Base-by-base conservation (phyloP, 2,113 vertebrate genomes). In the Channa maculata region DNA sequence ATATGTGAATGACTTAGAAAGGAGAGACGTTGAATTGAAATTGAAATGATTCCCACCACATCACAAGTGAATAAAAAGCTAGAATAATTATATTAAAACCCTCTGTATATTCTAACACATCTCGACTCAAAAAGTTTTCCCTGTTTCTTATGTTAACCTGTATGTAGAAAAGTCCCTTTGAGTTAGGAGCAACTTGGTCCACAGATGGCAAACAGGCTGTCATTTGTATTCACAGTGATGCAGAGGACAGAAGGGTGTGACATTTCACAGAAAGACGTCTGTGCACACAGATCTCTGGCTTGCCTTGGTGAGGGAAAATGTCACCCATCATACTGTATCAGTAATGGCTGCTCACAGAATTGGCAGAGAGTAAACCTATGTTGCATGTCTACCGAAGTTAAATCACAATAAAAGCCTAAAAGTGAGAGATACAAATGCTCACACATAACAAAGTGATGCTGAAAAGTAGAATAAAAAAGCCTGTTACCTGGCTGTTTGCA, bases 141-240 rank as follows among this genome's bases (percentile, higher is more conserved):
- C 43, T 33, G 37, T 53, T 4, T 41, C 33, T 54, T 34, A 7
- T 67, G 53, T 69, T 72, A 62, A 79, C 67, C 75, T 77, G 52
- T 34, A 50, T 60, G 72, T 75, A 65, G 53, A 71, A 50, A 43
- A 10, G 66, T 70, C 66, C 79, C 60, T 69, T 60, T 78, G 51
- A 75, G 60, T 54, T 43, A 74, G 53, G 46, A 79, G 75, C 72
- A 67, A 48, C 75, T 83, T 12, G 52, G 79, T 49, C 61, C 87
- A 79, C 92, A 94, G 93, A 94, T 94, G 92, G 93, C 79, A 88
- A 90, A 91, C 91, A 91, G 88, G 79, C 91, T 92, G 92, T 78
- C 83, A 92, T 89, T 89, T 88, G 79, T 89, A 90, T 91, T 92
- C 92, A 86, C 80, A 61, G 86, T 65, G 89, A 87, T 77, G 83